Evolutionary conservation across 2,888 invertebrate species (phyloP), one percentile per base, ranked within the genome.

Genomic region (Neocrepidodera transversa): DNA sequence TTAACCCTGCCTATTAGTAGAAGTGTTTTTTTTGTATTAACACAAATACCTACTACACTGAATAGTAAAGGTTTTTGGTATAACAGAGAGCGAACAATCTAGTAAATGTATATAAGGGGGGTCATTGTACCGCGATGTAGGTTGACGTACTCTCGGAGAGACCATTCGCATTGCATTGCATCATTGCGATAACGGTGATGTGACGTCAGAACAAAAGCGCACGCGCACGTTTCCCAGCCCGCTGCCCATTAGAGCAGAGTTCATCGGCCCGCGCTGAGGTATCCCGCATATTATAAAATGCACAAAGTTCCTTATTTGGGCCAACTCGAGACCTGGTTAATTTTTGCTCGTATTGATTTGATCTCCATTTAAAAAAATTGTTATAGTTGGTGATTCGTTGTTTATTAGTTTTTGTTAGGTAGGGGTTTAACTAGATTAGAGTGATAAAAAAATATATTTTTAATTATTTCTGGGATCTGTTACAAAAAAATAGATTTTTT

Each of bases 271-370:
- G 43, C 35, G 26, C 50, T 14, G 18, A 49, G 40, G 30, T 35
- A 42, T 58, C 43, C 42, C 45, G 49, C 51, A 38, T 50, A 43
- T 58, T 50, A 57, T 43, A 28, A 17, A 56, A 60, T 65, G 66
- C 60, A 65, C 66, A 67, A 68, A 71, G 69, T 69, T 71, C 70
- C 67, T 67, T 69, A 69, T 65, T 72, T 66, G 68, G 68, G 63
- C 67, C 63, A 66, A 57, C 55, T 54, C 64, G 66, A 23, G 6
- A 64, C 68, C 68, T 61, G 60, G 61, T 63, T 65, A 67, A 51
- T 62, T 64, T 54, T 56, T 60, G n/a, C n/a, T n/a, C n/a, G n/a
- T n/a, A n/a, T n/a, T n/a, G n/a, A n/a, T n/a, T n/a, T n/a, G n/a
- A n/a, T n/a, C n/a, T n/a, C n/a, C n/a, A n/a, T n/a, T n/a, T n/a